Base-by-base conservation (phyloP, 2,113 vertebrate species). In the Taxidea taxus region DNA sequence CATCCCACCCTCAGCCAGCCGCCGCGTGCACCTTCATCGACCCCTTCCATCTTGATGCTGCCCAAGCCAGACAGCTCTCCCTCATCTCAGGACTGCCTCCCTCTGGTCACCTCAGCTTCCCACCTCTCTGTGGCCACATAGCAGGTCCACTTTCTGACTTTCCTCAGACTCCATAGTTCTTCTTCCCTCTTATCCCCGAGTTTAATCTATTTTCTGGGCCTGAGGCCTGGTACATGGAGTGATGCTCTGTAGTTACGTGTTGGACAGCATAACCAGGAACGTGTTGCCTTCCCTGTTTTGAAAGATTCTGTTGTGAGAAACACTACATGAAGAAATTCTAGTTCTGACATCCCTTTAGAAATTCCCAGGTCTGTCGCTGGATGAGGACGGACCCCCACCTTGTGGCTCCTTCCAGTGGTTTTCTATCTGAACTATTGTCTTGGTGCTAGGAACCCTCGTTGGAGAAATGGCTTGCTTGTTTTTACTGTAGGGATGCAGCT, bases 381-480 rank as follows among this genome's bases (percentile, higher is more conserved):
- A 12, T 37, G 2, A 29, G 72, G 60, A 60, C 9, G 6, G 11
- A 3, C 42, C 42, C 37, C 47, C 70, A 64, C 15, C 9, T 2
- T 21, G 25, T 12, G 42, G 20, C 20, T 77, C n/a, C 37, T 12
- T 13, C 2, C 3, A 13, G 1, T 62, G 27, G 9, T 74, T 66
- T 95, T n/a, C 80, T 37, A 44, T n/a, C 62, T 44, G 44, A 64
- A 34, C 0, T 3, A n/a, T 21, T 27, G 39, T 29, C 96, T n/a
- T 31, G 21, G 47, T 15, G 51, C 44, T 14, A 2, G 2, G 0
- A 10, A 37, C 58, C 58, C 77, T 25, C 14, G 0, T 3, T 49
- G 31, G 20, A 75, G 39, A 2, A 23, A 0, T 1, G 0, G 11
- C 9, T 3, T 18, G 2, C 13, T 23, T 18, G 3, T 25, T 1